phyloP scores from a whole-genome alignment of 2,888 invertebrate species.

The Molanna angustata region DNA sequence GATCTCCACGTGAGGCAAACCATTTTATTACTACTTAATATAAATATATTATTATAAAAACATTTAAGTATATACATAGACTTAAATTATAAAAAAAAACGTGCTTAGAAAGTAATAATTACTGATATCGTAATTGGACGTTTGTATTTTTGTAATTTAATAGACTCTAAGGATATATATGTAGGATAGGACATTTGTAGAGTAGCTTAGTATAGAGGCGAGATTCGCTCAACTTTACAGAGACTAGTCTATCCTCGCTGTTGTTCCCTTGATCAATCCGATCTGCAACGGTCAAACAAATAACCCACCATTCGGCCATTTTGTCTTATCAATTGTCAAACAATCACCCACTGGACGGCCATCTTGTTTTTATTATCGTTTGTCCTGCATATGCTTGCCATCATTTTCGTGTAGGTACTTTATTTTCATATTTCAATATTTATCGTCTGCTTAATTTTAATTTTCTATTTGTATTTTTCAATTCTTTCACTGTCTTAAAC shows the following conservation, averaged over 20 bases:
- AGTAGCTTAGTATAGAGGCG: conserved; percentile 22
- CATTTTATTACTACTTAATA: conserved; percentile 20
- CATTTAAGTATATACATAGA: conserved; percentile 28
- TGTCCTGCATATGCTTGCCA: too few species aligned
- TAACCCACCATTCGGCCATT: too few species aligned
- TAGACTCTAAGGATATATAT: conserved; percentile 26
- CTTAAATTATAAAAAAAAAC: conserved; percentile 20
- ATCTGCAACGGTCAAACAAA: too few species aligned
- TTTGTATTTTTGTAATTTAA: conserved; percentile 34
- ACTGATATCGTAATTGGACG: conserved; percentile 29
- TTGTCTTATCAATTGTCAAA: too few species aligned
- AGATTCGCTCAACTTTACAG: conserved; percentile 17
- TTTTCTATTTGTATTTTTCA: too few species aligned
- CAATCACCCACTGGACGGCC: too few species aligned
- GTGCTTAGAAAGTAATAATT: conserved; percentile 30
- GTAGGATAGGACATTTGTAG: conserved; percentile 29
- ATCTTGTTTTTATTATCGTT: too few species aligned
- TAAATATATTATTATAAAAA: too few species aligned
- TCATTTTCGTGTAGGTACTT: too few species aligned
- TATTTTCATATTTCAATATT: too few species aligned
- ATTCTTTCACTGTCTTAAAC: too few species aligned
- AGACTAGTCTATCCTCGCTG: neutral
- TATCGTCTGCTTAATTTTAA: too few species aligned
- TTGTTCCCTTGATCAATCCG: conserved; percentile 1
- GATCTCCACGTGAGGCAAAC: neutral